Base-by-base conservation (phyloP, 2,797 vertebrate species). In the Tympanoctomys barrerae region DNA sequence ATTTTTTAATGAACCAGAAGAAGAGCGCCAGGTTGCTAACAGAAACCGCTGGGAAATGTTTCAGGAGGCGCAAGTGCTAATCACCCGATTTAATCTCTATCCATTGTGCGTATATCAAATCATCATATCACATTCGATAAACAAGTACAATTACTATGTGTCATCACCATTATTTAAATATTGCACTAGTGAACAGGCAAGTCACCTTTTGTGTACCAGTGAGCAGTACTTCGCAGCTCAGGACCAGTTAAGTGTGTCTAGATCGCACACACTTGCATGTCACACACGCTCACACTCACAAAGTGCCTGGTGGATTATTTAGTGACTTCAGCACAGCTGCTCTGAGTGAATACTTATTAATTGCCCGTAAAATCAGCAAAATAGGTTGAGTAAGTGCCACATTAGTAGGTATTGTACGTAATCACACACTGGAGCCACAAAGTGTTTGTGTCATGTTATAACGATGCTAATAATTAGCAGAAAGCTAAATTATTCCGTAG, bases 361-460 rank as follows among this genome's bases (percentile, higher is more conserved):
- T 98, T 98, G 88, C 83, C 96, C 98, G 92, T 97, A 97, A 97
- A 95, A 98, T 96, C 98, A 98, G 97, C 93, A 31, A 96, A 98
- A 98, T 97, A 96, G 78, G 79, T 96, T 97, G 77, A 4, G 0
- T 64, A 89, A 94, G 86, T 97, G 96, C 95, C 94, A 95, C 94
- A 84, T 97, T 96, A 97, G 96, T 97, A 96, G 97, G 97, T 92
- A 97, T 80, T 75, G 92, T 96, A 96, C 92, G 42, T 97, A 98
- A 98, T 97, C 92, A 97, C 89, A 97, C 96, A 97, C 94, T 95
- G 92, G 95, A 97, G 97, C 92, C 96, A 96, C 95, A 97, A 7
- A 21, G 94, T 98, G 95, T 98, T 98, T 96, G 96, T 98, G 96
- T 96, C 96, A 96, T 95, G 97, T 98, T 97, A 96, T 98, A 98